Conservation (phyloP, 2,888 invertebrate genomes). For the Caenorhabditis doughertyi region DNA sequence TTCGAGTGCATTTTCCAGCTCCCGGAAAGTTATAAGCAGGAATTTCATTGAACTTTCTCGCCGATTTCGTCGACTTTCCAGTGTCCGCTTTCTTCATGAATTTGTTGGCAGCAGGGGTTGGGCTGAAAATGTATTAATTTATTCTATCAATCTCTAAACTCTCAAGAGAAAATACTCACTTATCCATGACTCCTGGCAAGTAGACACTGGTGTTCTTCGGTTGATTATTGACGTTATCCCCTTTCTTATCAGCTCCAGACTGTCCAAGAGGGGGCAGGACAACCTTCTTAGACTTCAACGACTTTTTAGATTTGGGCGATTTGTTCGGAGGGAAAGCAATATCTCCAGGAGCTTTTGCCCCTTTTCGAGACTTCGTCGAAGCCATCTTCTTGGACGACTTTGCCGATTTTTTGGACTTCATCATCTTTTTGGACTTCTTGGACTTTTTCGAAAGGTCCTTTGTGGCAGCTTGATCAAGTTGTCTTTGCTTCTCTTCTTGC, state of each 20-base stretch:
- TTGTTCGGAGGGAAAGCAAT: background rate
- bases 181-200: conserved; percentile 28
- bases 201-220: conserved; percentile 18
- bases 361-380: background rate
- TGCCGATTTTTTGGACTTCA: background rate
- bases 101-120: conserved; percentile 5
- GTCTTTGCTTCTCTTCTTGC: background rate
- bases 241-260: conserved; percentile 28
- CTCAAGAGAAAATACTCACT: conserved; percentile 8
- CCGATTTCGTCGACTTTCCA: background rate
- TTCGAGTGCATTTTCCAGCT: conserved; percentile 35
- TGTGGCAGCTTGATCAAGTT: conserved; percentile 3
- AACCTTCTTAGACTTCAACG: conserved; percentile 7
- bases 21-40: conserved; percentile 49
- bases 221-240: background rate
- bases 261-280: background rate
- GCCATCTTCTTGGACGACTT: background rate
- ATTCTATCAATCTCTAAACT: background rate
- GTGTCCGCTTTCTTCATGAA: background rate
- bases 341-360: background rate
- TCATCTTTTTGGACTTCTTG: conserved; percentile 21
- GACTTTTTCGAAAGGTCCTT: conserved; percentile 5
- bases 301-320: background rate
- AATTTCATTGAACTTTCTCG: background rate
- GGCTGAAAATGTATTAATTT: background rate